phyloP scores from a whole-genome alignment of 2,888 invertebrate species.

The Cantharis rufa region DNA sequence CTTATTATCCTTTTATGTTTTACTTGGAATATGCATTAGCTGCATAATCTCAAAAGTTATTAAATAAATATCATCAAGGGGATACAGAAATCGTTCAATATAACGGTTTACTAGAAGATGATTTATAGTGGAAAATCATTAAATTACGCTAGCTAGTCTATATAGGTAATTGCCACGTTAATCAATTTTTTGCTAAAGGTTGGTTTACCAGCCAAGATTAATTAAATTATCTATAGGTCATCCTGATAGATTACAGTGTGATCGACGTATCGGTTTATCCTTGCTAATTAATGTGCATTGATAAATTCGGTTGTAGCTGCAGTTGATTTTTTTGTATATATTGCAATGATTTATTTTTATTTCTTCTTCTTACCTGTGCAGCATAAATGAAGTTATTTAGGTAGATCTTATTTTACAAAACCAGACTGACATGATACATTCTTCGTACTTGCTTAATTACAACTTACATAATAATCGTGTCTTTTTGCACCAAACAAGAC shows the following conservation, averaged over 20 bases:
- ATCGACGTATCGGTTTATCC: neutral
- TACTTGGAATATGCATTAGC: neutral
- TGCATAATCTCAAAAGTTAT: neutral
- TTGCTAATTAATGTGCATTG: too few species aligned
- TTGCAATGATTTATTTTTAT: neutral
- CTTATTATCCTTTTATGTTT: neutral
- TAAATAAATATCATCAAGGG: neutral
- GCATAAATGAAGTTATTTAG: neutral
- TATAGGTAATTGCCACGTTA: neutral
- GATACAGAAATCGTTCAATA: neutral
- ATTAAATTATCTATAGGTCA: neutral
- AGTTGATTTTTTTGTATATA: neutral
- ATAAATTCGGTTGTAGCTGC: neutral
- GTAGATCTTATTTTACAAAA: neutral
- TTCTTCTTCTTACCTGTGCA: neutral
- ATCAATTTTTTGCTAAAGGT: neutral
- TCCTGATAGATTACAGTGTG: neutral
- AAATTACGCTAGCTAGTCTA: neutral
- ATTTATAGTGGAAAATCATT: neutral
- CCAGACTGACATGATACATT: neutral
- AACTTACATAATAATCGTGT: neutral
- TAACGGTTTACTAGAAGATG: neutral
- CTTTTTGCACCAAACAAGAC: neutral
- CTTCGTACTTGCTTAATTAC: neutral
- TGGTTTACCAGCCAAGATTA: neutral